Evolutionary conservation across 37 sponge, comb jelly and placozoan species (phyloP), one percentile per base, ranked within the genome.

Genomic region (Halichondria panicea): DNA sequence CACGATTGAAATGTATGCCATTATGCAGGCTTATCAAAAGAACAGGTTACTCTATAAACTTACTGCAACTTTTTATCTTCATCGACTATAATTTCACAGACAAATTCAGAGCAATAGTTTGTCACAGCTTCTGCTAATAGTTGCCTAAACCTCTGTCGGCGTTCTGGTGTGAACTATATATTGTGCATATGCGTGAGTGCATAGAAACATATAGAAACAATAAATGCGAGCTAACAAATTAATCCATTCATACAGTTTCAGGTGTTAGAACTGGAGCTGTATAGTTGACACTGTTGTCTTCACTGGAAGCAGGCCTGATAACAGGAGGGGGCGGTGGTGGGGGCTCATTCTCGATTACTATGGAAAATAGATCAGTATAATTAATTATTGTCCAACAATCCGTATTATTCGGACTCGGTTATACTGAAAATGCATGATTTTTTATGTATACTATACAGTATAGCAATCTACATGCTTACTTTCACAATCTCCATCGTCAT

Each of bases 331-430:
- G 60, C 8, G 60, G 60, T 12, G 60, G 60, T 7, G 60, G 60
- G n/a, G 60, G 60, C 27, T 58, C 60, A 58, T 58, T 58, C 24
- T 25, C 60, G n/a, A 58, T 58, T n/a, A n/a, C n/a, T n/a, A n/a
- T n/a, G n/a, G n/a, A n/a, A n/a, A n/a, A n/a, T n/a, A n/a, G n/a
- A n/a, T n/a, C n/a, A n/a, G n/a, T n/a, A n/a, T n/a, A n/a, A n/a
- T n/a, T n/a, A n/a, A n/a, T n/a, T n/a, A n/a, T n/a, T n/a, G n/a
- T n/a, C n/a, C n/a, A n/a, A n/a, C n/a, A n/a, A n/a, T n/a, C n/a
- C n/a, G n/a, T n/a, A n/a, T n/a, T n/a, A n/a, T n/a, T n/a, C n/a
- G n/a, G n/a, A n/a, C n/a, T n/a, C n/a, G n/a, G n/a, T n/a, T n/a
- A n/a, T n/a, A n/a, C n/a, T n/a, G n/a, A n/a, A n/a, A n/a, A n/a